Conservation (phyloP, 2,888 invertebrate species). For the Rotaria magnacalcarata region DNA sequence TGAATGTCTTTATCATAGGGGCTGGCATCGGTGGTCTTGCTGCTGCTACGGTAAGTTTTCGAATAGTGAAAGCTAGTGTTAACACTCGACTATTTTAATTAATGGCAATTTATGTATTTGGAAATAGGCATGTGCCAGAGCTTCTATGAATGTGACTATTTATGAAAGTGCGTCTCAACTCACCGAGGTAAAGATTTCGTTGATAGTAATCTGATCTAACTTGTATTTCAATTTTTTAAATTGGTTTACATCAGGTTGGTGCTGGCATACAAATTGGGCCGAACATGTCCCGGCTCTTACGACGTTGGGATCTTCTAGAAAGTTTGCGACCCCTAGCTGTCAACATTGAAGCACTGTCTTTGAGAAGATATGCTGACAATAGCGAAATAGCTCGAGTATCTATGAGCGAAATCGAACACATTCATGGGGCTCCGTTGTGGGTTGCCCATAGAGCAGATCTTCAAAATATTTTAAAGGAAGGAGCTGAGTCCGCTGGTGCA, state of each 20-base stretch:
- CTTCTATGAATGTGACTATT: neutral
- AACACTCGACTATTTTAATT: too few relatives aligned
- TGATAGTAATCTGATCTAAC: too few relatives aligned
- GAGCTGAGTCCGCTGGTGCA: neutral
- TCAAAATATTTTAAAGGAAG: neutral
- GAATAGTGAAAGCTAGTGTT: neutral
- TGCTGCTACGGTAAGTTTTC: neutral
- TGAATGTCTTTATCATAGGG: neutral
- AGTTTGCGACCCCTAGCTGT: fast-evolving
- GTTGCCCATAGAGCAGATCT: neutral
- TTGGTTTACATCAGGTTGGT: neutral
- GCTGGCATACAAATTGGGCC: neutral
- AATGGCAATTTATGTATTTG: neutral
- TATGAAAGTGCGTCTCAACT: neutral
- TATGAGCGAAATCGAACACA: neutral
- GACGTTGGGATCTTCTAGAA: neutral
- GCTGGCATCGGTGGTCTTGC: neutral
- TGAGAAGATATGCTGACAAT: neutral
- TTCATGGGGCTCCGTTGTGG: neutral
- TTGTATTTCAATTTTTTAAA: too few relatives aligned
- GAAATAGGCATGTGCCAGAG: neutral
- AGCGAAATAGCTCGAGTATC: neutral
- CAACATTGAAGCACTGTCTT: neutral
- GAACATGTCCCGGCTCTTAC: neutral
- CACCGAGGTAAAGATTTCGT: neutral